These are phyloP conservation scores for Keiferia lycopersicella DNA, from an alignment of 2,888 invertebrate species.

Conservation along the genomic window DNA sequence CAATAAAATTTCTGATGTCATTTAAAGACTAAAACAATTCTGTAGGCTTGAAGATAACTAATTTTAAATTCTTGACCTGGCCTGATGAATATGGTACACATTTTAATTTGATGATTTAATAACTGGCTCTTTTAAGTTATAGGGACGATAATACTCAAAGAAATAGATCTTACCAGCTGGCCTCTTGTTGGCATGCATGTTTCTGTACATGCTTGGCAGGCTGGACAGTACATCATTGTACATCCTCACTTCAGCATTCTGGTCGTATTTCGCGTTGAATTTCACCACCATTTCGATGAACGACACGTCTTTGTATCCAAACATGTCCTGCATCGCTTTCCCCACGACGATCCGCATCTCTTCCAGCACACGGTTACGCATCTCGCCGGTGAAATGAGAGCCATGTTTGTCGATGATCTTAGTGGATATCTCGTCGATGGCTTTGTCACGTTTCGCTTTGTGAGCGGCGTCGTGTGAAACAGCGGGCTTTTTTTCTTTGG, in stretches of 20 bases:
- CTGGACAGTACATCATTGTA: conserved; percentile 54
- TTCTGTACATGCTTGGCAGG: conserved; percentile 52
- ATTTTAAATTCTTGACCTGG: no score
- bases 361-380: conserved; percentile 46
- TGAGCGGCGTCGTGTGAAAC: conserved; percentile 27
- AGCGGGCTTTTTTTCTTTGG: conserved; percentile 18
- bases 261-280: conserved; percentile 55
- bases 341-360: conserved; percentile 49
- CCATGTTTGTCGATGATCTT: conserved; percentile 54
- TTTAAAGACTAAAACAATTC: not conserved
- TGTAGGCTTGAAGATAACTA: not conserved
- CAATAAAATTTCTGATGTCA: conserved; percentile 25
- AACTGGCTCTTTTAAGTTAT: not conserved
- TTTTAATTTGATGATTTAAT: not conserved
- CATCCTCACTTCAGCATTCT: conserved; percentile 55
- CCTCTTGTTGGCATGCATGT: conserved; percentile 45
- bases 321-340: conserved; percentile 56
- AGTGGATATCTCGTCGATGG: conserved; percentile 53
- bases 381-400: conserved; percentile 42
- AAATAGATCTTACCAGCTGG: conserved; percentile 54
- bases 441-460: conserved; percentile 58
- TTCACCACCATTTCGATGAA: conserved; percentile 65
- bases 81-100: not conserved
- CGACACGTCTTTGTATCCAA: conserved; percentile 58
- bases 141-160: no score